phyloP scores from a whole-genome alignment of 2,797 vertebrate genomes.

The Helarctos malayanus region DNA sequence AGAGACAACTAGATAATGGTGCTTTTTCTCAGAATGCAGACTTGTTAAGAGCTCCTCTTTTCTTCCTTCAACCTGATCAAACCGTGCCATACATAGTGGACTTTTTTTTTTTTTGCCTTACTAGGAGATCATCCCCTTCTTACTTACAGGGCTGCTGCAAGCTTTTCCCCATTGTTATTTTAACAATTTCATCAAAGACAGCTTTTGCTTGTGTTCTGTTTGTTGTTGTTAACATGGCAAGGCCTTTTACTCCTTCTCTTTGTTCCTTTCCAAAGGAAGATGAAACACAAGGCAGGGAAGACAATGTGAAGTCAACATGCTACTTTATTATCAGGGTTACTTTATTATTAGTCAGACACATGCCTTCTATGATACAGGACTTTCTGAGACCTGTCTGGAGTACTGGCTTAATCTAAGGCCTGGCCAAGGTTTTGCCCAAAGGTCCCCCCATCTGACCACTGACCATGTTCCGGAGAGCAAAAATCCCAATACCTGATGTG shows the following conservation, averaged over 20 bases:
- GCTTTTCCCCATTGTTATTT: background rate
- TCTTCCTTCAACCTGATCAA: background rate
- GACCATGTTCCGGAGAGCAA: background rate
- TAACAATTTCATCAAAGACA: background rate
- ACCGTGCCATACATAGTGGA: background rate
- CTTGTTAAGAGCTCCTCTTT: background rate
- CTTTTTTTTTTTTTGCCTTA: background rate
- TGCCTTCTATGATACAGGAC: background rate
- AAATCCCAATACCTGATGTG: background rate
- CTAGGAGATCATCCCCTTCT: background rate
- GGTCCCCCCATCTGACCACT: background rate
- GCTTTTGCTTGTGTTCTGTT: background rate
- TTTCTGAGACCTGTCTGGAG: background rate
- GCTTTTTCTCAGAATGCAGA: background rate
- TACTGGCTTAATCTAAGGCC: background rate
- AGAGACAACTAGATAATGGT: background rate
- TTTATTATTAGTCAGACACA: background rate
- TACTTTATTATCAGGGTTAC: background rate
- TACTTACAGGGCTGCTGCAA: background rate
- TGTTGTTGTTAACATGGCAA: background rate
- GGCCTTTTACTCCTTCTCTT: background rate
- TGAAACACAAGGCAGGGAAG: background rate
- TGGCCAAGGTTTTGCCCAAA: background rate
- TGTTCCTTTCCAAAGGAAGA: conserved; percentile 4
- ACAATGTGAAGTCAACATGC: background rate